Evolutionary conservation across 23 tunicate species (phyloP), one percentile per base, ranked within the genome.

Genomic region (Styela plicata): DNA sequence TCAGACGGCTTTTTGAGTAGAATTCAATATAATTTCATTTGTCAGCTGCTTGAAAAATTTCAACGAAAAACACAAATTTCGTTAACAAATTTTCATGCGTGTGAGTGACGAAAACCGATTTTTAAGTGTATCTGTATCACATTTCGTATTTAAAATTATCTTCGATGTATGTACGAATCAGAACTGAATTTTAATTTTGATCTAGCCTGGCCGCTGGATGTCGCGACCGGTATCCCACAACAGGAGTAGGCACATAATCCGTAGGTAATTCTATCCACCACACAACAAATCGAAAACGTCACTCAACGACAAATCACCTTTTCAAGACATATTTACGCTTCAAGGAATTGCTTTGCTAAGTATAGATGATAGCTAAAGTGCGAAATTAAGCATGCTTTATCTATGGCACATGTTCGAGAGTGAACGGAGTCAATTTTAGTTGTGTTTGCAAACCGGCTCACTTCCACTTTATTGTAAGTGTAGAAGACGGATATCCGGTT

Each of bases 401-500:
- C n/a, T n/a, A n/a, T n/a, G n/a, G n/a, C n/a, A n/a, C n/a, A n/a
- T n/a, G n/a, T n/a, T n/a, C n/a, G n/a, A n/a, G n/a, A n/a, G n/a
- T n/a, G n/a, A n/a, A n/a, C n/a, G n/a, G n/a, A n/a, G n/a, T n/a
- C n/a, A n/a, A n/a, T n/a, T n/a, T n/a, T n/a, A n/a, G 34, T 76
- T 76, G 32, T 52, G 53, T 76, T 76, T 44, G 64, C 64, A 44
- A 76, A 53, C 64, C 66, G 31, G 36, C 37, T 76, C 66, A 76
- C 81, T 76, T 76, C 81, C 31, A 76, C 66, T 36, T 0, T 19
- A 21, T 24, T 21, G 66, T 33, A 52, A 76, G 63, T 18, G 64
- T 52, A 76, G 81, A 76, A 76, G 66, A 66, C 81, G 81, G 81
- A 76, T 33, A 76, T 76, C 81, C 81, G 81, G 66, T 76, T 44